Conservation (phyloP, 2,888 invertebrate genomes). For the Alitta virens region DNA sequence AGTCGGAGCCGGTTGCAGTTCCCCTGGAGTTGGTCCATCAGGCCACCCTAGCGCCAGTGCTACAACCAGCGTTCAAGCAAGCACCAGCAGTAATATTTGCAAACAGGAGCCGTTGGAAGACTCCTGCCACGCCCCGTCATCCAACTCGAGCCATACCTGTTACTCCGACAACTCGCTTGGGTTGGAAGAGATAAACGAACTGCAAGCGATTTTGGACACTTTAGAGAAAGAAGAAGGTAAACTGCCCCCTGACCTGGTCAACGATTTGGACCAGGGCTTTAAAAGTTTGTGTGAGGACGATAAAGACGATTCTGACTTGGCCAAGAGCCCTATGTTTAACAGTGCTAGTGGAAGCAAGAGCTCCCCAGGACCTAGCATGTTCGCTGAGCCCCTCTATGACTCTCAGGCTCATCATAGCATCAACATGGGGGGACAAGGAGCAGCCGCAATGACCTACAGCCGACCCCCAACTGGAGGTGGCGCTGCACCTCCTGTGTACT, state of each 20-base stretch:
- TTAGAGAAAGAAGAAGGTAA: slow-evolving; percentile 70
- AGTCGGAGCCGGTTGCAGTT: slow-evolving; percentile 77
- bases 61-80: slow-evolving; percentile 5
- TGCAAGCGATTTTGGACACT: slow-evolving; percentile 64
- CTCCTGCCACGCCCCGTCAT: slow-evolving; percentile 6
- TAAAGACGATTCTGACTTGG: neutral
- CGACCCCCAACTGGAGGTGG: slow-evolving; percentile 11
- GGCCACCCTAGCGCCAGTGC: neutral
- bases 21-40: neutral
- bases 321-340: slow-evolving; percentile 11
- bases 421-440: slow-evolving; percentile 3
- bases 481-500: slow-evolving; percentile 11
- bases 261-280: slow-evolving; percentile 14
- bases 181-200: slow-evolving; percentile 38
- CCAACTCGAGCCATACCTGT: slow-evolving; percentile 10
- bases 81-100: slow-evolving; percentile 13
- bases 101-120: slow-evolving; percentile 66
- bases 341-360: slow-evolving; percentile 7
- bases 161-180: slow-evolving; percentile 23
- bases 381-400: slow-evolving; percentile 15
- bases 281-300: slow-evolving; percentile 4
- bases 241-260: slow-evolving; percentile 26
- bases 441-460: slow-evolving; percentile 5
- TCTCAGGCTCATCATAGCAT: neutral
- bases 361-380: slow-evolving; percentile 9